Base-by-base conservation (phyloP, 2,797 vertebrate genomes). In the Pipistrellus kuhlii region DNA sequence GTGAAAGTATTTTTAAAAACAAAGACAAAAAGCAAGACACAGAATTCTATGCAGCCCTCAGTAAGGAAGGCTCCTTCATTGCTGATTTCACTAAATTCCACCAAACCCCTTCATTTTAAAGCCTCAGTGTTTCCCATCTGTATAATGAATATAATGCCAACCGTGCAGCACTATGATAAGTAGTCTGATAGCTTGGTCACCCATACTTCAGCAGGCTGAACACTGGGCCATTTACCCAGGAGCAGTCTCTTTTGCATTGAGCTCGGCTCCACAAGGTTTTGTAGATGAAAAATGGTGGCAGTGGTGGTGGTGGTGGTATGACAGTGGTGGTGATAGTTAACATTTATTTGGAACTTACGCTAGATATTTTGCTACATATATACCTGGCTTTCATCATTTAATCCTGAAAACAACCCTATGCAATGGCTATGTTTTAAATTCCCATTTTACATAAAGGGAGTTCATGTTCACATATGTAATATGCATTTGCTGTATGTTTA, bases 391-490 rank as follows among this genome's bases (percentile, higher is more conserved):
- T 59, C 15, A 9, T 85, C 20, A 44, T 81, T 94, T 81, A 55
- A 85, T 51, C 20, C 51, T 92, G 30, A 78, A 89, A 95, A 51
- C 38, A 81, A 78, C 23, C n/a, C 21, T 76, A 17, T 81, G 84
- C 73, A 18, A 35, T 53, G 6, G 3, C 0, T 55, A 71, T 6
- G 32, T 87, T 95, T 73, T 57, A 78, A 87, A n/a, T 91, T 35
- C 13, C 5, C 41, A 48, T 77, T 96, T 93, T 92, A 41, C 12
- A 48, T 12, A 62, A 32, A 86, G 32, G 71, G 18, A 77, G 57
- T 80, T 93, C 30, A 64, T 46, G 9, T 4, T 32, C 48, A 91
- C 23, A 51, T 20, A 57, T 13, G 4, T 30, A 59, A 66, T 20
- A 38, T 44, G 6, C 46, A n/a, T 85, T 55, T 86, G 32, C 76